Percentiles rank a stretch among this genome's conserved stretches.
Conservation (phyloP, 2,888 invertebrate species). For the Asteroscopus sphinx region DNA sequence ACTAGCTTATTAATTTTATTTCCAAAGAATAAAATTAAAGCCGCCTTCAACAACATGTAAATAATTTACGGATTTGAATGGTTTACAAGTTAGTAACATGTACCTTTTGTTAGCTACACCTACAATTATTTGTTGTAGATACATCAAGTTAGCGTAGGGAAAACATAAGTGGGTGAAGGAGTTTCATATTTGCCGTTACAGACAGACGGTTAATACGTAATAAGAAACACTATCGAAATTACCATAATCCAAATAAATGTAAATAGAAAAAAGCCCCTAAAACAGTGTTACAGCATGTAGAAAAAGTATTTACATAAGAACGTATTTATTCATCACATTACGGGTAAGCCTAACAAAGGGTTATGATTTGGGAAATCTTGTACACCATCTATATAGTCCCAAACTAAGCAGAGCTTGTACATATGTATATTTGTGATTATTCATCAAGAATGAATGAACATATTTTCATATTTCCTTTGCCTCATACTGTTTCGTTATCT, state of each 20-base stretch:
- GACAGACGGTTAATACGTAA: conserved; percentile 1
- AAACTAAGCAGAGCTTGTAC: too few species aligned
- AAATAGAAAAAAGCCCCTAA: neutral
- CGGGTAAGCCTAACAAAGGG: conserved; percentile 31
- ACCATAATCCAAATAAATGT: conserved; percentile 5
- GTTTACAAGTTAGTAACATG: conserved; percentile 8
- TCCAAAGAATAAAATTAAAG: conserved; percentile 23
- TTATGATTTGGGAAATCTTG: conserved; percentile 26
- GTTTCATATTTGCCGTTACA: too few species aligned
- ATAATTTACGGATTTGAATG: conserved; percentile 14
- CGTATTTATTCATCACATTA: conserved; percentile 23
- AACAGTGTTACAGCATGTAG: too few species aligned
- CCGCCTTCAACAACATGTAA: conserved; percentile 13
- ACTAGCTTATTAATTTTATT: conserved; percentile 10
- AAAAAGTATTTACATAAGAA: neutral
- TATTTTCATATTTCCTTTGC: conserved; percentile 3
- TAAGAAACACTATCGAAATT: conserved; percentile 1
- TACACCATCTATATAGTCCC: too few species aligned
- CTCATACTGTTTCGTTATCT: neutral
- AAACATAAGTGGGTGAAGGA: neutral
- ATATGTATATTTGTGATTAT: conserved; percentile 11
- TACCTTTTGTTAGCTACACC: conserved; percentile 6
- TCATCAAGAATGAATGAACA: conserved; percentile 9
- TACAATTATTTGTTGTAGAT: conserved; percentile 16
- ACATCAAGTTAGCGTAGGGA: conserved; percentile 16